Evolutionary conservation across 35 echinoderm and acorn worm genomes (phyloP).

Genomic region (Hemicentrotus pulcherrimus): DNA sequence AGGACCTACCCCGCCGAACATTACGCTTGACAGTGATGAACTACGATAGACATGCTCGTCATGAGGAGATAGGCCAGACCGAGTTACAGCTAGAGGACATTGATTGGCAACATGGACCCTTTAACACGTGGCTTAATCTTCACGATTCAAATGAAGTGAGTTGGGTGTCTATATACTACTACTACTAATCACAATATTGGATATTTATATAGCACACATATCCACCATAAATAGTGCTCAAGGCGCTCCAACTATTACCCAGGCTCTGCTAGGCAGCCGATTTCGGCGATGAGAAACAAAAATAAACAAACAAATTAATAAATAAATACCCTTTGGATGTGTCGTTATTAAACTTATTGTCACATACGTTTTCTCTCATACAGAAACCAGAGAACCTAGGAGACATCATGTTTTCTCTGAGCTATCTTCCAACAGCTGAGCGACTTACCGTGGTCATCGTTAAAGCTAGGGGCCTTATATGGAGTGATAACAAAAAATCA

Average conservation of each 20-base stretch:
- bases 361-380: not conserved
- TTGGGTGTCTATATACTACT: not conserved
- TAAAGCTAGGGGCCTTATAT: conserved; percentile 78
- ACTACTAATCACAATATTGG: too few species aligned
- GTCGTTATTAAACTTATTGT: not conserved
- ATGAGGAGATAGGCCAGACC: conserved; percentile 72
- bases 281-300: too few species aligned
- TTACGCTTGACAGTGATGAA: conserved; percentile 63
- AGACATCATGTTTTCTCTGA: conserved; percentile 81
- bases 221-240: too few species aligned
- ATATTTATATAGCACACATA: too few species aligned
- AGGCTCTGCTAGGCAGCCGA: too few species aligned
- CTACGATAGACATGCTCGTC: conserved; percentile 73
- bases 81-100: conserved; percentile 69
- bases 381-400: conserved; percentile 75
- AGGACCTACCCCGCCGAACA: conserved; percentile 61
- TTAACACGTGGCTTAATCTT: conserved; percentile 85
- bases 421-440: conserved; percentile 83
- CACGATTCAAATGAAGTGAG: conserved; percentile 70
- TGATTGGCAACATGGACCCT: conserved; percentile 72
- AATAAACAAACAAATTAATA: too few species aligned
- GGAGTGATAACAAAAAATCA: conserved; percentile 63
- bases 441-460: conserved; percentile 79
- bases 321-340: not conserved
- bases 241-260: too few species aligned